Evolutionary conservation across 64 coral and sea anemone species (phyloP).

Genomic region (Porites australiensis): DNA sequence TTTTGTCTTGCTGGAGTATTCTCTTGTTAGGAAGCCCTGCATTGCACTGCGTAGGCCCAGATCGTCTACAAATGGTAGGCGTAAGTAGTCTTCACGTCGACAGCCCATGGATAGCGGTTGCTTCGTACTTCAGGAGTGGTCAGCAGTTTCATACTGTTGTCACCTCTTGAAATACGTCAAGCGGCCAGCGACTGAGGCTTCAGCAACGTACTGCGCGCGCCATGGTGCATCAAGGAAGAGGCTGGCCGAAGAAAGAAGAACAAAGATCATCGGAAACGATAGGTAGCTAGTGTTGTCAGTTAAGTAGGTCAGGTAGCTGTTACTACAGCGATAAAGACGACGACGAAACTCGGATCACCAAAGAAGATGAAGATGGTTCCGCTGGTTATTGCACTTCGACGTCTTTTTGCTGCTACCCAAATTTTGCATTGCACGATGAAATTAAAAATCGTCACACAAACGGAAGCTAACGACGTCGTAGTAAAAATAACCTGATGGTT

Average conservation of each 20-base stretch:
- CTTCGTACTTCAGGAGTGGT: too few species aligned
- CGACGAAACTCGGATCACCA: neutral
- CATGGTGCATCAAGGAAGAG: neutral
- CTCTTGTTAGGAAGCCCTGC: neutral
- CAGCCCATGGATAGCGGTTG: too few species aligned
- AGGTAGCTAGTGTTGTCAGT: neutral
- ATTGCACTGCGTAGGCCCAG: too few species aligned
- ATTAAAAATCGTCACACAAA: too few species aligned
- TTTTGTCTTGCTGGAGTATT: neutral
- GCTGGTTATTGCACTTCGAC: neutral
- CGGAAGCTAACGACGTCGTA: too few species aligned
- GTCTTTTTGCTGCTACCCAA: neutral
- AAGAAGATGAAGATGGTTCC: neutral
- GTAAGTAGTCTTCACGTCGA: too few species aligned
- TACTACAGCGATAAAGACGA: neutral
- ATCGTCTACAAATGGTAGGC: too few species aligned
- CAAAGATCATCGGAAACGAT: neutral
- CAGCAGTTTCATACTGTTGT: too few species aligned
- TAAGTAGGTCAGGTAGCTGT: neutral
- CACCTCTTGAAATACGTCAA: too few species aligned
- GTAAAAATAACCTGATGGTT: neutral
- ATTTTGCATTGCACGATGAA: too few species aligned
- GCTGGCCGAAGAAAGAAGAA: neutral
- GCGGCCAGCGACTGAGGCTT: too few species aligned
- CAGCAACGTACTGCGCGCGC: too few species aligned